Evolutionary conservation across 2,888 invertebrate species (phyloP), one percentile per base, ranked within the genome.

Genomic region (Bursaphelenchus okinawaensis): DNA sequence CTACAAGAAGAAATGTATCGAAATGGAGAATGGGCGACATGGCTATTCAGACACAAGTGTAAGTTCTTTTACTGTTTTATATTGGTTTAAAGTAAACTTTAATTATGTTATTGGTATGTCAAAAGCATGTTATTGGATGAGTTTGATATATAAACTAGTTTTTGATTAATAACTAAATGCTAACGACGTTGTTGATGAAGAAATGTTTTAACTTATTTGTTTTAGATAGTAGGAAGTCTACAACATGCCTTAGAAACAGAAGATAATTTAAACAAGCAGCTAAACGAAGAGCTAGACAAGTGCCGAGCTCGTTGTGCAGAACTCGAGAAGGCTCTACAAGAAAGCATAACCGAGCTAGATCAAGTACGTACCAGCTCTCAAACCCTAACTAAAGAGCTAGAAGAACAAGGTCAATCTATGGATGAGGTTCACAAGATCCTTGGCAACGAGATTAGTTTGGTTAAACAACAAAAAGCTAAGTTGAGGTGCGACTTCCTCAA

Each of bases 381-480:
- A 19, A 26, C 12, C 16, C 19, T 54, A 19, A 54, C 16, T n/a
- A 54, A 54, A 54, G 54, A 54, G 19, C 23, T 54, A 4, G 54
- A 54, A 54, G 54, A 54, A 26, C 54, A 54, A 54, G 23, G 23
- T 23, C 24, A 23, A n/a, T 54, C 54, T 1, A 23, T 24, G 54
- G 24, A 54, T n/a, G 23, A 23, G 4, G 54, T 54, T 12, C 23
- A 26, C 26, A 26, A 54, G 19, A 54, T 54, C 20, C 22, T 59
- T 8, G 24, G 22, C 60, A 27, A 59, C 9, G 60, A 59, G 50
- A 29, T 51, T 7, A 19, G 50, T 12, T 19, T 2, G 4, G 24
- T 59, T 12, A 59, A 59, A 20, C 60, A 29, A 27, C 50, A 59
- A n/a, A 59, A 59, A 50, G 60, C 60, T 16, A 23, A 40, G 52